phyloP scores from a whole-genome alignment of 2,113 vertebrate species.

The Ploceus nigricollis region DNA sequence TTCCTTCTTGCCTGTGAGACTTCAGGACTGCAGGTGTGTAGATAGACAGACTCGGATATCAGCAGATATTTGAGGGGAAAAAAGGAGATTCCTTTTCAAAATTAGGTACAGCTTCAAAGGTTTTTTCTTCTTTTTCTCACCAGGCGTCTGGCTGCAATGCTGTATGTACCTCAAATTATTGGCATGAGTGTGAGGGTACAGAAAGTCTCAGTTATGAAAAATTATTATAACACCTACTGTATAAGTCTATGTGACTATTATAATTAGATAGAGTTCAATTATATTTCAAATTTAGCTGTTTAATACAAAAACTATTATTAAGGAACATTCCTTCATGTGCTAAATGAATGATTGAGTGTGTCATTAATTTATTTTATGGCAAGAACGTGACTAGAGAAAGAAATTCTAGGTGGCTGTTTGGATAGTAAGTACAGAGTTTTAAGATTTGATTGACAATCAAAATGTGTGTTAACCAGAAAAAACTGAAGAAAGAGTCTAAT shows the following conservation, averaged over 20 bases:
- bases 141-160: neutral
- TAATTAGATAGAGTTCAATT: constrained; percentile 19
- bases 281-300: constrained; percentile 34
- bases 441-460: constrained; percentile 61
- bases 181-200: neutral
- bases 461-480: constrained; percentile 50
- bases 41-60: neutral
- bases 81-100: neutral
- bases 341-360: constrained; percentile 48
- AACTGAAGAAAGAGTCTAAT: constrained; percentile 37
- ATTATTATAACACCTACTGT: neutral
- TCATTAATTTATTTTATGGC: constrained; percentile 52
- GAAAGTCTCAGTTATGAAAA: neutral
- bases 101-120: neutral
- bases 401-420: constrained; percentile 53
- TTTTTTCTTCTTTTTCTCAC: neutral
- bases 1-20: neutral
- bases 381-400: constrained; percentile 41
- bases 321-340: neutral
- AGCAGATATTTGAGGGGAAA: neutral
- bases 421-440: constrained; percentile 35
- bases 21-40: neutral
- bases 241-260: neutral
- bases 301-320: constrained; percentile 41
- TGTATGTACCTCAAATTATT: neutral